phyloP scores from a whole-genome alignment of 2,797 vertebrate genomes.

The Synaphobranchus kaupii region DNA sequence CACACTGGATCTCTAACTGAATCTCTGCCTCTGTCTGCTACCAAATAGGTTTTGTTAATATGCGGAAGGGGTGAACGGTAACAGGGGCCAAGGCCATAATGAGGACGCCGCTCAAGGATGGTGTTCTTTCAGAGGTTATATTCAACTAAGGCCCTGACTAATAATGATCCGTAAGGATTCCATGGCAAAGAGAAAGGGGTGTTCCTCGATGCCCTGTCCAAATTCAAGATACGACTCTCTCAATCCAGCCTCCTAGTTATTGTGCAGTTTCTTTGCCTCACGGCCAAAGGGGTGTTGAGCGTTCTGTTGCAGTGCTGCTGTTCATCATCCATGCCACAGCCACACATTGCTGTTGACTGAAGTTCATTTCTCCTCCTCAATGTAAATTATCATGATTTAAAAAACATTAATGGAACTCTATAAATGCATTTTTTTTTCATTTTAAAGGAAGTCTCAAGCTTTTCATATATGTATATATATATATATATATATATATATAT shows the following conservation, averaged over 20 bases:
- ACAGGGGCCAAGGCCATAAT: too few species aligned
- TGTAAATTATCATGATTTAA: background rate
- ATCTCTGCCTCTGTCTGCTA: background rate
- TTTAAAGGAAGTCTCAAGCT: too few species aligned
- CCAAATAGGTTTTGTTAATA: too few species aligned
- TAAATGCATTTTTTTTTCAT: background rate
- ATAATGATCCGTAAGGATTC: background rate
- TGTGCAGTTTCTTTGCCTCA: background rate
- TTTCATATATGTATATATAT: too few species aligned
- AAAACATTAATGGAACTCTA: background rate
- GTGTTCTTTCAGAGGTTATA: background rate
- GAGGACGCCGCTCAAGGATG: too few species aligned
- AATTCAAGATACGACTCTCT: background rate
- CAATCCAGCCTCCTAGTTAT: background rate
- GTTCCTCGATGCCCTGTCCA: background rate
- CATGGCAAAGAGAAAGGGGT: background rate
- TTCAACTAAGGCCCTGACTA: background rate
- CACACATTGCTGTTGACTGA: background rate
- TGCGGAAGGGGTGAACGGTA: too few species aligned
- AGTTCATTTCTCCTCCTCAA: background rate
- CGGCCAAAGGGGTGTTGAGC: background rate
- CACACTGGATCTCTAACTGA: background rate
- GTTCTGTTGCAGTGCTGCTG: background rate
- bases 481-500: too few species aligned
- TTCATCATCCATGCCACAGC: background rate